Percentiles rank a stretch among this genome's conserved stretches.
Conservation (phyloP, 2,888 invertebrate genomes). For the Margaritifera margaritifera region DNA sequence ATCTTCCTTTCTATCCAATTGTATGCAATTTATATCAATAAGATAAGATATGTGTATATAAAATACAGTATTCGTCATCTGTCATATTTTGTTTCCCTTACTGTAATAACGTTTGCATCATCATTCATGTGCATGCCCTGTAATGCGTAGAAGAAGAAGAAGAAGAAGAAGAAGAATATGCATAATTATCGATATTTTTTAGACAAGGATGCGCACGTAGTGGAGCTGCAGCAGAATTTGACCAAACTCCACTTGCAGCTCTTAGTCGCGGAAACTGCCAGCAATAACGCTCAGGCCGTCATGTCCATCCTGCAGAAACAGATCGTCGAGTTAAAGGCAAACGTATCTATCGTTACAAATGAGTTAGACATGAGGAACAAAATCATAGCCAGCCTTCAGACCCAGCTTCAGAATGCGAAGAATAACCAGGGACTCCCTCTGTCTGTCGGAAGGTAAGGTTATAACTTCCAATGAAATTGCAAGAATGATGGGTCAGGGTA, state of each 20-base stretch:
- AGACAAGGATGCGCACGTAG: constrained; percentile 24
- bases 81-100: too few relatives aligned
- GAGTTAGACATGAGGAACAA: constrained; percentile 16
- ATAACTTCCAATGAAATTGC: not conserved
- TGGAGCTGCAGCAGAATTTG: constrained; percentile 19
- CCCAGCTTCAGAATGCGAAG: constrained; percentile 11
- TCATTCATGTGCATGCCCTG: too few relatives aligned
- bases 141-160: too few relatives aligned
- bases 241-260: constrained; percentile 27
- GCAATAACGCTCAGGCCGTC: constrained; percentile 18
- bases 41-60: too few relatives aligned
- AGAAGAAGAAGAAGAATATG: too few relatives aligned
- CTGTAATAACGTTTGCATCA: too few relatives aligned
- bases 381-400: constrained; percentile 19
- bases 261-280: constrained; percentile 12
- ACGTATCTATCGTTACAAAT: constrained; percentile 10
- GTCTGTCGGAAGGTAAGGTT: not conserved
- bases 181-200: not conserved
- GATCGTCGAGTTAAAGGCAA: constrained; percentile 17
- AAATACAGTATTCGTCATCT: too few relatives aligned
- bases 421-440: not conserved
- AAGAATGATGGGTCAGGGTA: too few relatives aligned
- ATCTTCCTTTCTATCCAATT: too few relatives aligned
- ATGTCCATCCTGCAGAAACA: constrained; percentile 24
- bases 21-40: too few relatives aligned